Conservation (phyloP, 64 coral and sea anemone genomes). For the Catalaphyllia jardinei region DNA sequence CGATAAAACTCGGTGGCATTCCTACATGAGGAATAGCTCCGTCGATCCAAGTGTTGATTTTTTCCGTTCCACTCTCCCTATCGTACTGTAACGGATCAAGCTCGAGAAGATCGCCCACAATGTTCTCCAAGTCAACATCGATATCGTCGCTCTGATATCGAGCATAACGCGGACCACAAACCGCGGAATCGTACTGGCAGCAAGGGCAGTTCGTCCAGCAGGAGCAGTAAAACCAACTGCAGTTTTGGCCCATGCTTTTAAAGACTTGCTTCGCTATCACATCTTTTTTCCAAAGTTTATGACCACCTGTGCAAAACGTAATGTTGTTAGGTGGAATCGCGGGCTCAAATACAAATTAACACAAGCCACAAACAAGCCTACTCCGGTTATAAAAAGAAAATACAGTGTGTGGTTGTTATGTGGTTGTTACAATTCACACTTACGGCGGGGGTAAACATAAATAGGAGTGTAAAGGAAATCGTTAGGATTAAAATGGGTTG, state of each 20-base stretch:
- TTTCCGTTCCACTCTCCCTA: constrained; percentile 66
- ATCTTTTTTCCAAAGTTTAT: neutral
- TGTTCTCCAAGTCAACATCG: constrained; percentile 83
- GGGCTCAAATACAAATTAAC: constrained; percentile 27
- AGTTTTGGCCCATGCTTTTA: constrained; percentile 69
- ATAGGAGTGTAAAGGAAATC: too few relatives aligned
- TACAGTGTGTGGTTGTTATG: too few relatives aligned
- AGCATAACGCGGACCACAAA: constrained; percentile 71
- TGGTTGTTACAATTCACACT: too few relatives aligned
- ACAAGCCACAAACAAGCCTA: too few relatives aligned
- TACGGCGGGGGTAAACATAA: too few relatives aligned
- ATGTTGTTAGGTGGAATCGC: constrained; percentile 1
- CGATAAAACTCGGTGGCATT: constrained; percentile 77
- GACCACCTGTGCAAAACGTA: constrained; percentile 7
- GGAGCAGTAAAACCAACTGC: constrained; percentile 74
- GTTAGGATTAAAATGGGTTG: too few relatives aligned
- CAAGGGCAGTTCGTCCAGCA: constrained; percentile 56
- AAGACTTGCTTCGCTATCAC: neutral
- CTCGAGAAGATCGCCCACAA: constrained; percentile 85
- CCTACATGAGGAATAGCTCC: constrained; percentile 56
- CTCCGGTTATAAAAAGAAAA: too few relatives aligned
- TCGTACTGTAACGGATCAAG: constrained; percentile 88
- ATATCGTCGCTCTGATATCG: constrained; percentile 72
- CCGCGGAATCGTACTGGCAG: constrained; percentile 53
- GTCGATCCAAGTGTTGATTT: constrained; percentile 90